A percentile compares a stretch with the other conserved stretches of the same genome.
phyloP scores from a whole-genome alignment of 2,888 invertebrate species.

The Mesorhabditis belari region DNA sequence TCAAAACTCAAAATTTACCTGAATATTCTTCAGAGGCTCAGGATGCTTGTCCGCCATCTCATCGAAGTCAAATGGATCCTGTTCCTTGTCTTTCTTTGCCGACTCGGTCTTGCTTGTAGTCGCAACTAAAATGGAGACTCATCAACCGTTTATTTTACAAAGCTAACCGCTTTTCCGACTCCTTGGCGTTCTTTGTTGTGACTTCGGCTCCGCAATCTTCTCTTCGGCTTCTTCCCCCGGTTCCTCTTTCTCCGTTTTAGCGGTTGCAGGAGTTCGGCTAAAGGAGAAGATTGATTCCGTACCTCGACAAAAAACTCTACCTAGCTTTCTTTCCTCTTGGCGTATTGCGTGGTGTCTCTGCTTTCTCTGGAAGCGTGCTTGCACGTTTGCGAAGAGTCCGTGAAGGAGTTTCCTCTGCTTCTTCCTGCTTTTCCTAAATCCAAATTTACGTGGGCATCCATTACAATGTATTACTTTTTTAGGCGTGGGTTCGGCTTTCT shows the following conservation, averaged over 20 bases:
- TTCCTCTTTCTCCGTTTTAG: slow-evolving; percentile 4
- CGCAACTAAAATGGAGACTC: too few relatives aligned
- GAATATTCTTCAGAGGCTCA: slow-evolving; percentile 40
- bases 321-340: slow-evolving; percentile 4
- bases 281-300: too few relatives aligned
- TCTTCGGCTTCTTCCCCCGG: slow-evolving; percentile 3
- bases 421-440: slow-evolving; percentile 1
- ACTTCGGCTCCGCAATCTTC: slow-evolving; percentile 1
- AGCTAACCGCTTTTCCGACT: too few relatives aligned
- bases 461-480: too few relatives aligned
- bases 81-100: too few relatives aligned
- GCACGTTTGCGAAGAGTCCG: slow-evolving; percentile 5
- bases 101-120: too few relatives aligned
- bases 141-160: too few relatives aligned
- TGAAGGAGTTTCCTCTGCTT: slow-evolving; percentile 3
- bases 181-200: slow-evolving; percentile 1
- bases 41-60: slow-evolving; percentile 40
- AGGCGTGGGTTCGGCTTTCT: slow-evolving; percentile 1
- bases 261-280: too few relatives aligned
- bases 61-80: slow-evolving; percentile 45
- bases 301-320: too few relatives aligned
- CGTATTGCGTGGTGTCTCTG: not conserved
- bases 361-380: not conserved
- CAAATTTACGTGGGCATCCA: too few relatives aligned
- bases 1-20: slow-evolving; percentile 13